Evolutionary conservation across 2,113 vertebrate species (phyloP), one percentile per base, ranked within the genome.

Genomic region (Ginglymostoma cirratum): DNA sequence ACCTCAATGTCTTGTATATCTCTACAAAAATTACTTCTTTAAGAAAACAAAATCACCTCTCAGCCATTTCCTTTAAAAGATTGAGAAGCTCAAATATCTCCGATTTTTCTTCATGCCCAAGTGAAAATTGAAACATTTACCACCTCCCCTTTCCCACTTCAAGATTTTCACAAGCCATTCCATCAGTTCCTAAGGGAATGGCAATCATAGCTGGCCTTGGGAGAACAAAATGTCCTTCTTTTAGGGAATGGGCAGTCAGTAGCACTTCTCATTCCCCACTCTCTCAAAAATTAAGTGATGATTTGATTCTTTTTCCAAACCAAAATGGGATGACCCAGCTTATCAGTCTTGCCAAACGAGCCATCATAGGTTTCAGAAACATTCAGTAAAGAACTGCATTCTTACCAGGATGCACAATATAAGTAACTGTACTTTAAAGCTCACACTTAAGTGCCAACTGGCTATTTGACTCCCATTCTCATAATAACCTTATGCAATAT

Each of bases 201-300:
- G 24, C 52, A 90, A 17, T 61, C 0, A 27, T 14, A 30, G 52
- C 48, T 61, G 61, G 45, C 30, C 30, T 90, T n/a, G 3, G 34
- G 27, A n/a, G 61, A 90, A 90, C 52, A 90, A 55, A 90, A 61
- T 90, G 55, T 30, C 30, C 30, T 61, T 90, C 52, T 52, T 30
- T 21, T 21, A 90, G 61, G 34, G 52, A 90, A 90, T 30, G 45
- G 52, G 7, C 48, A 15, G 5, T n/a, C 48, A 61, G 17, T n/a
- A 67, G n/a, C 52, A 45, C 95, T 96, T 96, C 52, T 96, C 96
- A 66, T 72, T 83, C n/a, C 96, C 66, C 96, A 96, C 96, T 96
- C 96, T 97, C 97, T 97, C 97, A 97, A 98, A 61, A 97, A 97
- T 98, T 97, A 97, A 97, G 96, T 97, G 97, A 96, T 97, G 97